Evolutionary conservation across 1,140 invertebrate genomes (phyloP).

Genomic region (Cherax destructor): DNA sequence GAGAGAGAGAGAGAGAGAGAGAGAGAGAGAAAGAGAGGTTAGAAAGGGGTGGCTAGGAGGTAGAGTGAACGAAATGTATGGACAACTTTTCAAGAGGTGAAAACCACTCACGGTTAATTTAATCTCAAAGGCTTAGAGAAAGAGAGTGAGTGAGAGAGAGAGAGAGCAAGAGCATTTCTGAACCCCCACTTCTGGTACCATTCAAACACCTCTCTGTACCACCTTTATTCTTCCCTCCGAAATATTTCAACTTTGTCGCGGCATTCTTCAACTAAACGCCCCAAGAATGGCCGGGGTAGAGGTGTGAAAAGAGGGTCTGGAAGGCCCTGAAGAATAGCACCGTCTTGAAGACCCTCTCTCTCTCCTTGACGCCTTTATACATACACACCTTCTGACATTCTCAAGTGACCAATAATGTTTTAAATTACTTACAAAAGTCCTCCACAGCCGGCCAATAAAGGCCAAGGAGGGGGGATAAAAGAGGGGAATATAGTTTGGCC

Average conservation of each 20-base stretch:
- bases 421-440: no score
- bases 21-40: no score
- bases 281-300: conserved; percentile 2
- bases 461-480: no score
- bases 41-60: no score
- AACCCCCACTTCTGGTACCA: background rate
- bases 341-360: background rate
- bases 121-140: background rate
- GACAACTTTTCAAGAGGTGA: background rate
- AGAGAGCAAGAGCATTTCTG: no score
- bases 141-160: background rate
- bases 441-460: no score
- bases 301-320: conserved; percentile 7
- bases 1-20: background rate
- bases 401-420: no score
- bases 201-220: background rate
- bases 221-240: background rate
- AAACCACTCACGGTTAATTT: conserved; percentile 2
- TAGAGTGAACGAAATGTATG: background rate
- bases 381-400: no score
- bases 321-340: background rate
- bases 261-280: background rate
- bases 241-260: conserved; percentile 16
- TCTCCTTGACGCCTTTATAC: no score
- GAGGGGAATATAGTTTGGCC: no score